Percentiles rank a stretch among this genome's conserved stretches.
Conservation (phyloP, 2,797 vertebrate genomes). For the Acipenser oxyrinchus region DNA sequence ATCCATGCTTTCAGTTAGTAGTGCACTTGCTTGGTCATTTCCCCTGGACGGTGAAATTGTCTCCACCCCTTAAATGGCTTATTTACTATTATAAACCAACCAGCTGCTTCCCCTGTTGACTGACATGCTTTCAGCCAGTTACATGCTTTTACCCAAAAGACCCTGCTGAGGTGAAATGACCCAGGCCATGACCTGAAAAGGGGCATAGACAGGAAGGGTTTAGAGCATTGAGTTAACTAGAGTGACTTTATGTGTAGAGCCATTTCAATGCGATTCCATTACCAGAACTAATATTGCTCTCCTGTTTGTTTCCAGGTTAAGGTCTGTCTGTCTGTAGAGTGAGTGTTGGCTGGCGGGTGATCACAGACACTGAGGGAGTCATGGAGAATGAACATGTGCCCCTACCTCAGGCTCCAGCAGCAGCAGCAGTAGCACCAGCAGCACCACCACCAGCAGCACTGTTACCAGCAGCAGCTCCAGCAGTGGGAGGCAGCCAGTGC, state of each 20-base stretch:
- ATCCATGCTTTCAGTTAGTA: too few species aligned
- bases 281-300: neutral
- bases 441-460: slow-evolving; percentile 27
- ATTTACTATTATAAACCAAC: too few species aligned
- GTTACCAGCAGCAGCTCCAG: slow-evolving; percentile 31
- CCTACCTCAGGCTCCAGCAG: slow-evolving; percentile 35
- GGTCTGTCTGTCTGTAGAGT: slow-evolving; percentile 59
- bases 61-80: too few species aligned
- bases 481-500: slow-evolving; percentile 53
- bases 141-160: too few species aligned
- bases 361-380: slow-evolving; percentile 57
- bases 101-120: too few species aligned
- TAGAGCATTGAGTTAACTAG: neutral
- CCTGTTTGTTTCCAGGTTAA: slow-evolving; percentile 44
- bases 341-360: slow-evolving; percentile 57
- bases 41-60: too few species aligned
- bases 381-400: slow-evolving; percentile 83
- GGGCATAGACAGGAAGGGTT: too few species aligned
- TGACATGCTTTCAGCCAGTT: too few species aligned
- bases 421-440: slow-evolving; percentile 50
- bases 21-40: too few species aligned
- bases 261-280: neutral
- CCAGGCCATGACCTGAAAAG: too few species aligned
- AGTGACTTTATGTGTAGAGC: neutral
- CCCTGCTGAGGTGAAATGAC: too few species aligned